Evolutionary conservation across 2,797 vertebrate species (phyloP).

Genomic region (Gila robusta): DNA sequence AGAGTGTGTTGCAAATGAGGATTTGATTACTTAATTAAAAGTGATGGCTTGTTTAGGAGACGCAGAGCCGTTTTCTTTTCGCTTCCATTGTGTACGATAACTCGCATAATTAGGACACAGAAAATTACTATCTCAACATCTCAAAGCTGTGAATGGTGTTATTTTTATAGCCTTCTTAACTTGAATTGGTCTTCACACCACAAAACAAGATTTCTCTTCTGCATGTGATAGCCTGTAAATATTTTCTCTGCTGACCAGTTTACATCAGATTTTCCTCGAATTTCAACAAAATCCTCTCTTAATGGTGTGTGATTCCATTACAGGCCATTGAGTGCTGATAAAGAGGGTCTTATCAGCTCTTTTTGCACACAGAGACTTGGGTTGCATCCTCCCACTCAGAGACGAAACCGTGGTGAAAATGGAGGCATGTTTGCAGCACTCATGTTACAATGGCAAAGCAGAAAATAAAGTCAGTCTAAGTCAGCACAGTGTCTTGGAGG

Average conservation of each 20-base stretch:
- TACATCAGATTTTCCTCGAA: background rate
- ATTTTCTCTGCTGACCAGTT: background rate
- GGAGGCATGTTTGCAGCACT: slow-evolving; percentile 50
- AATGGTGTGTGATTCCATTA: slow-evolving; percentile 30
- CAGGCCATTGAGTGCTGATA: slow-evolving; percentile 15
- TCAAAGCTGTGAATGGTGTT: background rate
- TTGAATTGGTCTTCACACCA: background rate
- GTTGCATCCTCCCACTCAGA: slow-evolving; percentile 60
- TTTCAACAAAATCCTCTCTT: background rate
- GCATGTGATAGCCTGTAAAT: slow-evolving; percentile 11
- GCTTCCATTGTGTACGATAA: background rate
- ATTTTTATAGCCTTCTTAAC: background rate
- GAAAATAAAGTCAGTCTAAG: slow-evolving; percentile 62
- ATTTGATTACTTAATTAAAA: slow-evolving; percentile 41
- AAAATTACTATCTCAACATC: background rate
- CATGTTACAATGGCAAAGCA: slow-evolving; percentile 63
- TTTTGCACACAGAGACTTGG: slow-evolving; percentile 11
- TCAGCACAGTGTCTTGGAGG: slow-evolving; percentile 48
- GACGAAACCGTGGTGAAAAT: slow-evolving; percentile 67
- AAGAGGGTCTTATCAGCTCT: slow-evolving; percentile 25
- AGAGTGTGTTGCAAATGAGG: slow-evolving; percentile 24
- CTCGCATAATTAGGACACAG: background rate
- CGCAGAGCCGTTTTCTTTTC: background rate
- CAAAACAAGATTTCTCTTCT: background rate
- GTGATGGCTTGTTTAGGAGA: background rate